Evolutionary conservation across 2,797 vertebrate genomes (phyloP), one percentile per base, ranked within the genome.

Genomic region (Peromyscus aztecus): DNA sequence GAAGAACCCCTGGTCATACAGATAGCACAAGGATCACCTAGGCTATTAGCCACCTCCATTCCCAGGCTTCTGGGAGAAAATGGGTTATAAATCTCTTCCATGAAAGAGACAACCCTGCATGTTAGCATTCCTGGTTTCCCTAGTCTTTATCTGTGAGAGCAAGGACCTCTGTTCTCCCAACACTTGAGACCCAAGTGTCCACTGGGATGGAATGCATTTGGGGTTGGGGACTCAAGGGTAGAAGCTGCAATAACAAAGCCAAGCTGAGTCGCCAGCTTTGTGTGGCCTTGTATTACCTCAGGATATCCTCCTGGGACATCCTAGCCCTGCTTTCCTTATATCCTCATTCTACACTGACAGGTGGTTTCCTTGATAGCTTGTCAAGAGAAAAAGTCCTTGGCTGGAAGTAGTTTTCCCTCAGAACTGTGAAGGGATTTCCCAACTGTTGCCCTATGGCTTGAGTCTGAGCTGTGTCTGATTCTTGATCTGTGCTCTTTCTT

Each of bases 321-420:
- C 29, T 61, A 65, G 49, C 82, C 67, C 49, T 57, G 78, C 37
- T 11, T 4, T 86, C 75, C 80, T 43, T 55, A 57, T 17, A n/a
- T 55, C 61, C 71, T 71, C 69, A 16, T 46, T 78, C 77, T 65
- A 19, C 23, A 6, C 49, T 92, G 23, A 2, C 49, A 73, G 73
- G 55, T 94, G 76, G 88, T 81, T 71, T 87, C 52, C 59, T 82
- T 59, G 89, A 77, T 43, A 69, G n/a, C 82, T 90, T 81, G 61
- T 0, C 37, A 78, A 59, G 77, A 88, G 49, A 80, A 76, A 10
- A 71, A 77, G 49, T 90, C 69, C 81, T 71, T 57, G 23, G 46
- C 59, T 75, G 69, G 63, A 93, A 83, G n/a, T 63, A 59, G 76
- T 73, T 89, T 88, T 86, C 61, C 29, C 27, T 52, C 31, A 5